Evolutionary conservation across 2,113 vertebrate species (phyloP).

Genomic region (Capreolus pygargus): DNA sequence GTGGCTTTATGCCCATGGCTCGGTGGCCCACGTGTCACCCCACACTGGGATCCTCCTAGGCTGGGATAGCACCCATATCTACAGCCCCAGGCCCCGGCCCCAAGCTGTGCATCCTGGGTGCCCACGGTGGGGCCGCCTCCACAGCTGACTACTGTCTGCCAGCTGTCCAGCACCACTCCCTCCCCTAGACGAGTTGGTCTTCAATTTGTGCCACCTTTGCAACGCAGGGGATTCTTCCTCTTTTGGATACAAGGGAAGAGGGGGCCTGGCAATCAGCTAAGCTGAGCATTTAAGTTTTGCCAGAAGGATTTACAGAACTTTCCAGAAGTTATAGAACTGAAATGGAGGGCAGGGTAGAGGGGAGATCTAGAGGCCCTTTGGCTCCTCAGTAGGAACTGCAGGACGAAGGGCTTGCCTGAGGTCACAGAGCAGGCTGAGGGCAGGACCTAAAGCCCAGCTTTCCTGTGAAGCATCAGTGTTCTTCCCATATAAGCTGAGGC

Average conservation of each 20-base stretch:
- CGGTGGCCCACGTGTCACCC: neutral
- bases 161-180: neutral
- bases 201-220: neutral
- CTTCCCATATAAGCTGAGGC: neutral
- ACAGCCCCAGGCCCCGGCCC: neutral
- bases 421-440: neutral
- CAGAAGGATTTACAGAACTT: slow-evolving; percentile 32
- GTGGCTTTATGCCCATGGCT: neutral
- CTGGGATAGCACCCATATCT: fast-evolving
- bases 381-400: neutral
- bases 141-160: neutral
- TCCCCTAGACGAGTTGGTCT: neutral
- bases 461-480: neutral
- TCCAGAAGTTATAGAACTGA: slow-evolving; percentile 26
- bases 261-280: slow-evolving; percentile 20
- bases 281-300: slow-evolving; percentile 49
- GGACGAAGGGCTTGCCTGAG: neutral
- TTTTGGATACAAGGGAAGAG: slow-evolving; percentile 38
- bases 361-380: neutral
- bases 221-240: neutral
- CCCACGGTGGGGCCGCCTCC: neutral
- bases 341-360: neutral
- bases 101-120: neutral
- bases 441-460: neutral
- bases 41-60: fast-evolving